Conservation (phyloP, 2,888 invertebrate species). For the Stramonita haemastoma region DNA sequence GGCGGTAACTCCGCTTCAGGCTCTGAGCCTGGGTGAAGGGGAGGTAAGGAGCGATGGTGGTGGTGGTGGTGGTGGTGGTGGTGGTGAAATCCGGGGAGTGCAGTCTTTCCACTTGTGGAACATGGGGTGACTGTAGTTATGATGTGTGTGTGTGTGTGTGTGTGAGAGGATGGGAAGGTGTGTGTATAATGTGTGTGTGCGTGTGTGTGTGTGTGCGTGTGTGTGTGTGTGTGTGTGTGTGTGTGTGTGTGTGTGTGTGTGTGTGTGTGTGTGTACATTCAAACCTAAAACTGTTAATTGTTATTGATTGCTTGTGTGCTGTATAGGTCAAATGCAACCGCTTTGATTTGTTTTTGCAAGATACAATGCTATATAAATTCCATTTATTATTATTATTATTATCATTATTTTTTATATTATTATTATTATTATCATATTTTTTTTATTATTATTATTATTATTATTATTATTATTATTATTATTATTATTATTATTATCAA, state of each 20-base stretch:
- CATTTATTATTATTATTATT: no score
- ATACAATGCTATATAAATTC: no score
- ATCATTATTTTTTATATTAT: no score
- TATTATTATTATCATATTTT: no score
- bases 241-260: conserved; percentile 1
- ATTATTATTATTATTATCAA: no score
- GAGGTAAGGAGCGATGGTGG: background rate
- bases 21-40: no score
- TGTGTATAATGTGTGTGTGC: background rate
- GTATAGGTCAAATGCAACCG: no score
- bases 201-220: background rate
- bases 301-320: no score
- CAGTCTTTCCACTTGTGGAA: background rate
- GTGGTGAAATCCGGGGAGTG: background rate
- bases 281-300: no score
- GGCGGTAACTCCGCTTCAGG: background rate
- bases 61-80: background rate
- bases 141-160: background rate
- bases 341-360: no score
- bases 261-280: background rate
- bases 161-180: background rate
- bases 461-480: no score
- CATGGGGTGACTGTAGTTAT: background rate
- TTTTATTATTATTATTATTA: no score
- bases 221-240: background rate